These are phyloP conservation scores for Heterohyrax brucei DNA, from an alignment of 2,797 vertebrate genomes.

Conservation along the genomic window DNA sequence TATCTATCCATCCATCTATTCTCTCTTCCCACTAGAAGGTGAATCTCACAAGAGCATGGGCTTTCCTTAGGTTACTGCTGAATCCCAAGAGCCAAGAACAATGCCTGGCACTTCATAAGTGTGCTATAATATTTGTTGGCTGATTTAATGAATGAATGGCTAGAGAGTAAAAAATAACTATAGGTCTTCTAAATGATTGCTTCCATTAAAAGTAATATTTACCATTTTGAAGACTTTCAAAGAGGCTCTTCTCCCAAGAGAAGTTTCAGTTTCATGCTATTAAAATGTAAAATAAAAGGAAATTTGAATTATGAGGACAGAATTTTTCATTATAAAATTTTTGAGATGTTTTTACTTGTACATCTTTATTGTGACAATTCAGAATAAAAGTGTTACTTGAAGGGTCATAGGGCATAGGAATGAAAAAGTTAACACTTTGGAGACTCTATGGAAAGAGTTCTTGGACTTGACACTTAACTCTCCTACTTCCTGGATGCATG, in stretches of 20 bases:
- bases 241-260: conserved; percentile 1
- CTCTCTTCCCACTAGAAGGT: background rate
- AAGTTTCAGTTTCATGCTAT: conserved; percentile 58
- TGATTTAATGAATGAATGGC: background rate
- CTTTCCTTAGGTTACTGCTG: background rate
- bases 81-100: background rate
- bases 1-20: background rate
- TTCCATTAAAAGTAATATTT: conserved; percentile 62
- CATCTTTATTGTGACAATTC: conserved; percentile 41
- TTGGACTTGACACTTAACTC: background rate
- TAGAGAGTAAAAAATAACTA: conserved; percentile 43
- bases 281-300: conserved; percentile 64
- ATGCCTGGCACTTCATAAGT: background rate
- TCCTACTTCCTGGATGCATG: background rate
- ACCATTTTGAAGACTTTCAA: conserved; percentile 54
- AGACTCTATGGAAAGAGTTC: background rate
- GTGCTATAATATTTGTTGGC: background rate
- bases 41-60: background rate
- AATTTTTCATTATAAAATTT: conserved; percentile 63
- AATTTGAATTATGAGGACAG: conserved; percentile 52
- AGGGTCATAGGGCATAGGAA: conserved; percentile 11
- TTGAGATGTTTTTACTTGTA: conserved; percentile 41
- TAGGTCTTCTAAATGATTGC: conserved; percentile 52
- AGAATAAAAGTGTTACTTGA: conserved; percentile 60
- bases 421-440: background rate